Evolutionary conservation across 2,888 invertebrate genomes (phyloP), one percentile per base, ranked within the genome.

Genomic region (Mesorhabditis belari): DNA sequence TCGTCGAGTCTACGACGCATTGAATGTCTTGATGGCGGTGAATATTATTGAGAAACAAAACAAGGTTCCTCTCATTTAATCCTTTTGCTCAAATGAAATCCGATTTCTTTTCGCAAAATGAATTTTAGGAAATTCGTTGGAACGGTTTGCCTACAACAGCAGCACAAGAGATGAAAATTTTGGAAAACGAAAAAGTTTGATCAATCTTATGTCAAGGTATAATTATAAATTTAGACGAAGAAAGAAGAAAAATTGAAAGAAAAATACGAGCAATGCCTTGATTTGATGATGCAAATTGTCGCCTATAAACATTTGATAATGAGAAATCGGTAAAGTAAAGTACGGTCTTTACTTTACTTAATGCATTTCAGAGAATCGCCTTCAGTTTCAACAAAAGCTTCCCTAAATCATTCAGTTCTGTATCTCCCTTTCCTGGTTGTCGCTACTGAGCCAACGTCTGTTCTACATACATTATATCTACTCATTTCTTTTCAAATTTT

Each of bases 1-100:
- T 72, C 87, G 98, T 82, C 87, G 98, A 79, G 98, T 99, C 12
- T 99, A 99, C 83, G 98, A 99, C 84, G 98, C 98, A 25, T 86
- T 99, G 61, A 99, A 99, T 84, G 98, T 99, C 49, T 86, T 99
- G 69, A 96, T 99, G 95, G 98, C 98, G 64, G 96, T 99, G 95
- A 96, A 96, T 84, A 98, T 99, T 73, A 98, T 99, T 84, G 92
- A 93, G 61, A 99, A 99, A 85, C 96, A 98, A 83, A 96, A 96
- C 83, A 99, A 99, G 62, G 66, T 64, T 25, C 2, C 25, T 24
- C 9, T 27, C 17, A 6, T 17, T 19, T 26, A 17, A 28, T 35
- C 19, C 24, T n/a, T n/a, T n/a, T n/a, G n/a, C n/a, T n/a, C n/a
- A n/a, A n/a, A n/a, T n/a, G n/a, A n/a, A n/a, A n/a, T n/a, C n/a